phyloP scores from a whole-genome alignment of 2,888 invertebrate species.

The Hoplodrina ambigua region DNA sequence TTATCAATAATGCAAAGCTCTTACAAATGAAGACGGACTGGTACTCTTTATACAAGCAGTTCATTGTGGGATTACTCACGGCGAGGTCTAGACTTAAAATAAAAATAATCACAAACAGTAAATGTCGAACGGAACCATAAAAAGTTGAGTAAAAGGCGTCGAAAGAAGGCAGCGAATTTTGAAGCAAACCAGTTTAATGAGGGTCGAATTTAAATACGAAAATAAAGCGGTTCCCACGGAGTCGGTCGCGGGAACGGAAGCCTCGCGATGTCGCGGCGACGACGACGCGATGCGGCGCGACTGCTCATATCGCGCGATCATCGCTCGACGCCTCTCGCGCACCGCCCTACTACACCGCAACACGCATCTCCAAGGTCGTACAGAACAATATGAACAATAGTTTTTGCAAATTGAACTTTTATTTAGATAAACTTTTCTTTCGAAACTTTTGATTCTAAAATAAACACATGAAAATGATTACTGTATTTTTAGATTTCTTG shows the following conservation, averaged over 20 bases:
- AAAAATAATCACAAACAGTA: constrained; percentile 85
- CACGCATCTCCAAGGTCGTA: constrained; percentile 34
- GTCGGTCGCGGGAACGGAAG: constrained; percentile 90
- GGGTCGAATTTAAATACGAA: constrained; percentile 90
- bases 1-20: constrained; percentile 62
- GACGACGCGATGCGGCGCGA: constrained; percentile 67
- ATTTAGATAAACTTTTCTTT: constrained; percentile 9
- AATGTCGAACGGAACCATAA: constrained; percentile 90
- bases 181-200: constrained; percentile 90
- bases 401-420: constrained; percentile 11
- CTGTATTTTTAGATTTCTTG: not conserved
- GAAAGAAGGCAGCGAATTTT: constrained; percentile 91
- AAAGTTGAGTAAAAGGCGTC: constrained; percentile 90
- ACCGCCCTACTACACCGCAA: constrained; percentile 42
- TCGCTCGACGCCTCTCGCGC: constrained; percentile 66
- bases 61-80: constrained; percentile 76
- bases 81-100: constrained; percentile 82
- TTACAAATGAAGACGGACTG: constrained; percentile 77
- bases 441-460: constrained; percentile 4
- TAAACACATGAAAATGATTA: not conserved
- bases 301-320: constrained; percentile 71
- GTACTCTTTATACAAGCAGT: constrained; percentile 76
- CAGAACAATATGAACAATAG: constrained; percentile 25
- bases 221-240: constrained; percentile 90
- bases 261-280: constrained; percentile 80